phyloP scores from a whole-genome alignment of 2,797 vertebrate species.

The Micropoecilia bifurca region DNA sequence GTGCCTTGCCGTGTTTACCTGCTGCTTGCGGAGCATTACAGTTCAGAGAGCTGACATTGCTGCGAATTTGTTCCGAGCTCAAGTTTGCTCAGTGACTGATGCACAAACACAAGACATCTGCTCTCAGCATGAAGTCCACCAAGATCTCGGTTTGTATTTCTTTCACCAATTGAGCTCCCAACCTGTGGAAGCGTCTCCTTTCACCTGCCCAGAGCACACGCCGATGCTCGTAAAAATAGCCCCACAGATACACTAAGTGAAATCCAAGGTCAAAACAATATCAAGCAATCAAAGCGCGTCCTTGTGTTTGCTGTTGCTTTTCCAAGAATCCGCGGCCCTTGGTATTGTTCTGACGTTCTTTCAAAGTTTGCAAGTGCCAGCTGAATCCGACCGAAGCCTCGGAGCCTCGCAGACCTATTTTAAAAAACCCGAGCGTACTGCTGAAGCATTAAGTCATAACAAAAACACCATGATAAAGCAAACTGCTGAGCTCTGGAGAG shows the following conservation, averaged over 20 bases:
- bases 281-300: background rate
- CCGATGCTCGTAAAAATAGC: background rate
- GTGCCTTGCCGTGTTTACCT: background rate
- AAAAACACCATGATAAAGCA: slow-evolving; percentile 32
- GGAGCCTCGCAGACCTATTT: background rate
- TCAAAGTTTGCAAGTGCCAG: background rate
- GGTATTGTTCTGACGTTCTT: background rate
- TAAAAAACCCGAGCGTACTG: background rate
- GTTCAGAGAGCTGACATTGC: background rate
- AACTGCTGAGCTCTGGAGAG: slow-evolving; percentile 52
- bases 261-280: slow-evolving; percentile 13
- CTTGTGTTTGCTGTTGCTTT: slow-evolving; percentile 1
- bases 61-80: background rate
- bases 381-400: slow-evolving; percentile 1
- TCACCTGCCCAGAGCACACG: background rate
- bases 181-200: background rate
- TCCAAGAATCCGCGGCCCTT: background rate
- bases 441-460: slow-evolving; percentile 13
- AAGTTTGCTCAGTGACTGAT: slow-evolving; percentile 1
- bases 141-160: slow-evolving; percentile 5
- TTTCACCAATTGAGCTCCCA: slow-evolving; percentile 18
- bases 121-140: slow-evolving; percentile 11
- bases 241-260: slow-evolving; percentile 4
- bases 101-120: slow-evolving; percentile 6
- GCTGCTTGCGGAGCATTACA: background rate